A percentile compares a stretch with the other conserved stretches of the same genome.
phyloP scores from a whole-genome alignment of 2,113 vertebrate species.

The Onychostoma macrolepis region DNA sequence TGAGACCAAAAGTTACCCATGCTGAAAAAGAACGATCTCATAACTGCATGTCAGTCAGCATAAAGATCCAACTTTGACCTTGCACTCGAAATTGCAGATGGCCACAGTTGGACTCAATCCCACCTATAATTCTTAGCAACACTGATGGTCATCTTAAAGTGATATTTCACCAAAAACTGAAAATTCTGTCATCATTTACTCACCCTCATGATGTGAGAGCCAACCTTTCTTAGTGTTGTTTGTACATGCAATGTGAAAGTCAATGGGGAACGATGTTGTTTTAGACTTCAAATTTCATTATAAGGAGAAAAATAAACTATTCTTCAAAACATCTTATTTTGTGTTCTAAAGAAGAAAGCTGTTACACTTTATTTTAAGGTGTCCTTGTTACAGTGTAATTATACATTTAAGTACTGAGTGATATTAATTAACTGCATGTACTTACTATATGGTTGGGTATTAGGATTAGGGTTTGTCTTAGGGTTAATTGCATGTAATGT shows the following conservation, averaged over 20 bases:
- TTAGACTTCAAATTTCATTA: not conserved
- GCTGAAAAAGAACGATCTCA: conserved; percentile 48
- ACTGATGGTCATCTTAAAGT: conserved; percentile 14
- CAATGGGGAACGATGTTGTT: not conserved
- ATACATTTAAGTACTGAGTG: too few species aligned
- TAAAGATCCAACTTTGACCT: conserved; percentile 57
- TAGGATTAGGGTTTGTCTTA: too few species aligned
- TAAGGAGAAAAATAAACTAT: not conserved
- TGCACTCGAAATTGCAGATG: conserved; percentile 41
- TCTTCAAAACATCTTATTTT: not conserved
- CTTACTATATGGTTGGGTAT: too few species aligned
- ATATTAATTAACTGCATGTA: too few species aligned
- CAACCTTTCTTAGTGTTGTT: not conserved
- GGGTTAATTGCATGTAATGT: too few species aligned
- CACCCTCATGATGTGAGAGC: not conserved
- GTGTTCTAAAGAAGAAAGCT: not conserved
- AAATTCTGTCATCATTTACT: not conserved
- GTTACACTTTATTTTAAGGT: too few species aligned
- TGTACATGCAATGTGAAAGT: not conserved
- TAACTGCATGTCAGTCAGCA: conserved; percentile 49
- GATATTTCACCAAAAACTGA: not conserved
- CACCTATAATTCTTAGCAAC: not conserved
- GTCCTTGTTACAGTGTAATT: too few species aligned
- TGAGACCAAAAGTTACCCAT: conserved; percentile 26
- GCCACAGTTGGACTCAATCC: conserved; percentile 30